Base-by-base conservation (phyloP, 2,888 invertebrate genomes). In the Agonopterix arenella region DNA sequence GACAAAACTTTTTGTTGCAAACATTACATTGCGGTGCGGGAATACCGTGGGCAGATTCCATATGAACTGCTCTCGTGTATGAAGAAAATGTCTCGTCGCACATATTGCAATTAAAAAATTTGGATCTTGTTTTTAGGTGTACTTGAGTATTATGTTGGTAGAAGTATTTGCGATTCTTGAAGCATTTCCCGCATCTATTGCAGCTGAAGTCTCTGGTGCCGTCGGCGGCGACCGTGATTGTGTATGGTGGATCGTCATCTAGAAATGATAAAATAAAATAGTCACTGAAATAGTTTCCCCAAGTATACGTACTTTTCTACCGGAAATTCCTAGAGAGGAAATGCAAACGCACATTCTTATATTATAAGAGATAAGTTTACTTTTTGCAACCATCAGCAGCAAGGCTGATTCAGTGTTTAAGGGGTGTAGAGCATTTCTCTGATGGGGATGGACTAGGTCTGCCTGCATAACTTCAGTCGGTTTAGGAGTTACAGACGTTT, bases 1-100 rank as follows among this genome's bases (percentile, higher is more conserved):
- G 60, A 0, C 61, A 50, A 49, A 65, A 66, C 28, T 62, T 65
- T 28, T 63, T 64, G 8, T 63, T 62, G 45, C 68, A 68, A 1
- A 59, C 59, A 2, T 57, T 61, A 47, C 68, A 68, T 3, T 51
- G 48, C 4, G 68, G 68, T n/a, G 61, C 57, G 0, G 60, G 60
- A 8, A 61, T 41, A 0, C 61, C 61, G 48, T 68, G 68, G 4
- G 50, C 58, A 8, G 50, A 47, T 16, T 68, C 66, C 57, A 65
- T 58, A 37, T 68, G 68, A 1, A 49, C 56, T 0, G 73, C 64
- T 16, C 66, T 50, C 18, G 56, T 13, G 11, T 62, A 40, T 28
- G 40, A 36, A 1, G 38, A 3, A 8, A 54, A 4, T 11, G 42
- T 37, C 9, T 46, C 18, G 2, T 44, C 40, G 18, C 52, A 54